Evolutionary conservation across 1,140 invertebrate genomes (phyloP), one percentile per base, ranked within the genome.

Genomic region (Choristoneura fumiferana): DNA sequence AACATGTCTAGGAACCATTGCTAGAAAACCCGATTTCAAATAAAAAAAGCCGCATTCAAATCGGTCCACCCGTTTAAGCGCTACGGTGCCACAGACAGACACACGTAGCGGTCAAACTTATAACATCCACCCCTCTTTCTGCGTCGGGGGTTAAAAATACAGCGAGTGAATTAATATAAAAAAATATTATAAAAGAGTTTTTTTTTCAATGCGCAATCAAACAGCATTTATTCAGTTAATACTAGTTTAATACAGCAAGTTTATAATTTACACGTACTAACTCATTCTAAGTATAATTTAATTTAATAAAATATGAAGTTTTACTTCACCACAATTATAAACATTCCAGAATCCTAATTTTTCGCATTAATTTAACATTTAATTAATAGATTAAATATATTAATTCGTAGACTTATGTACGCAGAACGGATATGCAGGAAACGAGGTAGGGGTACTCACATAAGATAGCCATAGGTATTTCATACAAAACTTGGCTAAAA

Each of bases 181-280:
- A 49, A 39, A 45, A 35, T 49, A 55, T n/a, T n/a, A n/a, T n/a
- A n/a, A n/a, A n/a, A n/a, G n/a, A n/a, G n/a, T n/a, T n/a, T n/a
- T n/a, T n/a, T n/a, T 8, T 22, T 52, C n/a, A 35, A 12, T n/a
- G 12, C 36, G 4, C 43, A 78, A 54, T 71, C 55, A 78, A 81
- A 83, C 67, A 66, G 43, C 8, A 67, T 65, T 78, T 67, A 64
- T 76, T 54, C 67, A 73, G 71, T 71, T 84, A 78, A 76, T 77
- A 78, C 81, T 87, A 86, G 71, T 84, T 84, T 86, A 86, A 85
- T 86, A 84, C 76, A 86, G 63, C 76, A 78, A 78, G 62, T 74
- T 81, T 79, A 78, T 67, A 72, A 83, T 84, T 79, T 84, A 83
- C 67, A 81, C 74, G 80, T 75, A 76, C 57, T 67, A 67, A 69